Evolutionary conservation across 2,888 invertebrate genomes (phyloP).

Genomic region (Watsonalla cultraria): DNA sequence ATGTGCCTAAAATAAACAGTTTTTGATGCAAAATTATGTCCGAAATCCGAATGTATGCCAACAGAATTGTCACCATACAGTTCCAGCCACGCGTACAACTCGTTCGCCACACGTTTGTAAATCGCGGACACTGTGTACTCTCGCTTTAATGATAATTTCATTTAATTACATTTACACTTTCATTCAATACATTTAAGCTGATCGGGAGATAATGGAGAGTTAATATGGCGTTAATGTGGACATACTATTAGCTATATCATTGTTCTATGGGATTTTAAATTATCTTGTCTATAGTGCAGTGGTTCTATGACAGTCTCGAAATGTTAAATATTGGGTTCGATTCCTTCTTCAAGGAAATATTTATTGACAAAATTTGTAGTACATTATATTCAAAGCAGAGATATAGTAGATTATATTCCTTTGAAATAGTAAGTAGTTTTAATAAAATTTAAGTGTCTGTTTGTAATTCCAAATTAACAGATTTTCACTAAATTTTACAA

Average conservation of each 20-base stretch:
- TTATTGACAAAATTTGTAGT: too few relatives aligned
- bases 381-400: too few relatives aligned
- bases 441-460: too few relatives aligned
- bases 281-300: too few relatives aligned
- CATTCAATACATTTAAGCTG: not conserved
- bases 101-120: slow-evolving; percentile 35
- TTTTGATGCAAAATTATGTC: not conserved
- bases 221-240: not conserved
- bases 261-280: not conserved
- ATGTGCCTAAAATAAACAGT: too few relatives aligned
- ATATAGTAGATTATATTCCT: too few relatives aligned
- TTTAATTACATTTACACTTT: not conserved
- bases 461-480: too few relatives aligned
- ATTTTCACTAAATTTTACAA: too few relatives aligned
- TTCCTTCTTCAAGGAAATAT: too few relatives aligned
- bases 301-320: too few relatives aligned
- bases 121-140: slow-evolving; percentile 29
- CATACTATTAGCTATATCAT: not conserved
- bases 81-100: slow-evolving; percentile 32
- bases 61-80: slow-evolving; percentile 20
- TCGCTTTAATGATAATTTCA: slow-evolving; percentile 8
- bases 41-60: not conserved
- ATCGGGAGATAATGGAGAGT: not conserved
- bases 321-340: too few relatives aligned
- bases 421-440: too few relatives aligned